phyloP scores from a whole-genome alignment of 1,140 invertebrate genomes.

The Diorhabda sublineata region DNA sequence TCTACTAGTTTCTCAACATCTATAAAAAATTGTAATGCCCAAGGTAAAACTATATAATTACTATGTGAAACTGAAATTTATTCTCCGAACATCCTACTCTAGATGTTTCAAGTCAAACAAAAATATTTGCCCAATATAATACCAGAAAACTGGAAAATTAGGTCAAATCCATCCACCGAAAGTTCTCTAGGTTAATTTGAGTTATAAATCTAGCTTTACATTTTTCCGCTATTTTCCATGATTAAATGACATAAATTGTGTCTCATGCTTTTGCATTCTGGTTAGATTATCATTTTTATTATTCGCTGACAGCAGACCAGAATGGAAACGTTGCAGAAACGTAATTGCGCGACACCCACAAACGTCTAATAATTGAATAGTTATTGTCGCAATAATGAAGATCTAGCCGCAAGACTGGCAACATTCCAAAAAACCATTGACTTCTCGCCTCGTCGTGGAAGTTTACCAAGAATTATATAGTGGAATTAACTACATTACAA shows the following conservation, averaged over 20 bases:
- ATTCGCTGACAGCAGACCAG: conserved; percentile 8
- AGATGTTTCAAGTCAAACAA: too few species aligned
- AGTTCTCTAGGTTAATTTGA: background rate
- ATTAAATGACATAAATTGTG: conserved; percentile 10
- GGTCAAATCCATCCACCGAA: background rate
- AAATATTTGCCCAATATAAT: too few species aligned
- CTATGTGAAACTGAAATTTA: too few species aligned
- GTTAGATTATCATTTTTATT: conserved; percentile 12
- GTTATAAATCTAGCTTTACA: background rate
- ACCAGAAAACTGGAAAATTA: background rate
- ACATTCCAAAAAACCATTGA: background rate
- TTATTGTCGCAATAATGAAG: conserved; percentile 13
- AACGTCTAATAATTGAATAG: conserved; percentile 14
- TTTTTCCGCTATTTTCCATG: conserved; percentile 3
- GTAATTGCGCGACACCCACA: conserved; percentile 12
- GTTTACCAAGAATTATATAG: too few species aligned
- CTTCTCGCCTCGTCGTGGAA: background rate
- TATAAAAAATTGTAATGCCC: too few species aligned
- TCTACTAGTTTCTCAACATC: too few species aligned
- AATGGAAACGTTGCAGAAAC: conserved; percentile 10
- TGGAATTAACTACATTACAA: too few species aligned
- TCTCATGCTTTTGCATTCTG: conserved; percentile 7
- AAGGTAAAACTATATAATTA: too few species aligned
- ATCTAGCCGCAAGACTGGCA: background rate
- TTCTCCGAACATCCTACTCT: too few species aligned